phyloP scores from a whole-genome alignment of 2,113 vertebrate genomes.

The Nesogale talazaci region DNA sequence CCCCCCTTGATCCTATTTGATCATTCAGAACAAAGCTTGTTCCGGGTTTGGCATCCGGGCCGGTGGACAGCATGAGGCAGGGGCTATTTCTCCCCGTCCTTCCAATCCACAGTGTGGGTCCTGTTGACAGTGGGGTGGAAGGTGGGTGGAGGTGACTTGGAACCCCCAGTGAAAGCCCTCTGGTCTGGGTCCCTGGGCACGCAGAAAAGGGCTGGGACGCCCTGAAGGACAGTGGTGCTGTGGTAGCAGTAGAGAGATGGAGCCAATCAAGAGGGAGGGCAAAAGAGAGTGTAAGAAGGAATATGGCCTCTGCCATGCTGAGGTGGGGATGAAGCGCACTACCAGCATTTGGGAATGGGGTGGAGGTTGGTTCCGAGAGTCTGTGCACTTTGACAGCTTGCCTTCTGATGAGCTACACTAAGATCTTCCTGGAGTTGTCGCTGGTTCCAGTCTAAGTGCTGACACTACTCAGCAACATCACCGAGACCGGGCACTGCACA shows the following conservation, averaged over 20 bases:
- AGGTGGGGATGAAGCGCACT: background rate
- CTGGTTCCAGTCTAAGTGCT: background rate
- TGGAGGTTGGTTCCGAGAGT: background rate
- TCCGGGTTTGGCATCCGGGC: background rate
- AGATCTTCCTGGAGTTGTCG: background rate
- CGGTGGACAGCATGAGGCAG: accelerated
- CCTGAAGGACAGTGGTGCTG: background rate
- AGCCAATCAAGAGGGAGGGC: background rate
- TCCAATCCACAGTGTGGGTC: background rate
- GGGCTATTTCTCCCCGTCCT: background rate
- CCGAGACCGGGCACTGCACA: background rate
- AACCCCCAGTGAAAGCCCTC: accelerated
- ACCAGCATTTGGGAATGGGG: background rate
- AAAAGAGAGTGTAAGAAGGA: background rate
- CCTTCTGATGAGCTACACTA: too few relatives aligned
- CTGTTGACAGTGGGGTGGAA: background rate
- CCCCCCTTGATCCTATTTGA: background rate
- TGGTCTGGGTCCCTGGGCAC: background rate
- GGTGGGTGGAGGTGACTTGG: background rate
- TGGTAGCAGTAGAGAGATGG: background rate
- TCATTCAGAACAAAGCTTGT: background rate
- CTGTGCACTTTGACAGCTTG: background rate
- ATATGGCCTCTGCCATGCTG: background rate
- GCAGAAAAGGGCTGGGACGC: background rate
- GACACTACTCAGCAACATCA: accelerated